Evolutionary conservation across 2,888 invertebrate species (phyloP).

Genomic region (Eremobia ochroleuca): DNA sequence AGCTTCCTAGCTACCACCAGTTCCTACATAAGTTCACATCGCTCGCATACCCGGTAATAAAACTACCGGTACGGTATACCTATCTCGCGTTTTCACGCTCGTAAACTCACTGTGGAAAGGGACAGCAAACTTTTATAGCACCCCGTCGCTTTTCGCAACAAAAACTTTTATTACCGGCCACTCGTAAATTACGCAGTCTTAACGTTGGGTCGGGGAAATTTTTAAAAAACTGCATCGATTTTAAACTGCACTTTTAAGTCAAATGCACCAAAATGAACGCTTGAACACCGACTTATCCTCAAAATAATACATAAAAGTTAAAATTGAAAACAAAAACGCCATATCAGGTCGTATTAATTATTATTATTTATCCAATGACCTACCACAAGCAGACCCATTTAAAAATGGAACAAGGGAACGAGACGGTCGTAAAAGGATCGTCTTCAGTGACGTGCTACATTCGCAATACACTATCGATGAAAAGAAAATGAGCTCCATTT

Average conservation of each 20-base stretch:
- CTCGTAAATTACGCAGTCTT: slow-evolving; percentile 89
- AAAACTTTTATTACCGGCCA: slow-evolving; percentile 88
- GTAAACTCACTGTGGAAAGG: slow-evolving; percentile 83
- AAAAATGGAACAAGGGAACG: slow-evolving; percentile 87
- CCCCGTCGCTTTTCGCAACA: slow-evolving; percentile 86
- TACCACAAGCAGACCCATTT: slow-evolving; percentile 88
- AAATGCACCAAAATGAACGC: slow-evolving; percentile 16
- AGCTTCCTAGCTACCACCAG: slow-evolving; percentile 64
- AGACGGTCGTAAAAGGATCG: slow-evolving; percentile 87
- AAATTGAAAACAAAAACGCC: slow-evolving; percentile 1
- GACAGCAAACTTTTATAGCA: slow-evolving; percentile 84
- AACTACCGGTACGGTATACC: slow-evolving; percentile 85
- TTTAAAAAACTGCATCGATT: slow-evolving; percentile 69
- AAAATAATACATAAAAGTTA: neutral
- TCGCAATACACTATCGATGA: slow-evolving; percentile 63
- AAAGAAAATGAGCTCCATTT: slow-evolving; percentile 27
- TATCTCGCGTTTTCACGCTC: slow-evolving; percentile 87
- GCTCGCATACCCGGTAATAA: slow-evolving; percentile 81
- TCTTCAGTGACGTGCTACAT: slow-evolving; percentile 76
- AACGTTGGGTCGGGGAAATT: slow-evolving; percentile 75
- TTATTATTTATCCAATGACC: slow-evolving; percentile 82
- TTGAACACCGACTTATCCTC: neutral
- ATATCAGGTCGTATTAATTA: slow-evolving; percentile 33
- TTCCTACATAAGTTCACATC: slow-evolving; percentile 71
- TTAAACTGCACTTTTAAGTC: slow-evolving; percentile 60